Evolutionary conservation across 2,113 vertebrate genomes (phyloP).

Genomic region (Speoplatyrhinus poulsoni): DNA sequence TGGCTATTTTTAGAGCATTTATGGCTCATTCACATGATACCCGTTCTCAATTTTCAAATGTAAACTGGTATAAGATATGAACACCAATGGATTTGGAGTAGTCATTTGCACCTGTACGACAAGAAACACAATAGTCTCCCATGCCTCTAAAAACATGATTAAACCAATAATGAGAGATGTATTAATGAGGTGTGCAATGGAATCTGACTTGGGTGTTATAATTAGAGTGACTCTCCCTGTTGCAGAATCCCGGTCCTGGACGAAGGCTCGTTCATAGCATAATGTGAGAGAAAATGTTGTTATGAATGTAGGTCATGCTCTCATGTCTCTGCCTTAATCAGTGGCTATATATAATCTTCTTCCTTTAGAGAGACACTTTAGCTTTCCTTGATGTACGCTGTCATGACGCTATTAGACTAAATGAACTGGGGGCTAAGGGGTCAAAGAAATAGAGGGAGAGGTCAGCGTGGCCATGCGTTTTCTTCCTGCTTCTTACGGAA

Average conservation of each 20-base stretch:
- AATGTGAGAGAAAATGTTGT: conserved; percentile 74
- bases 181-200: conserved; percentile 69
- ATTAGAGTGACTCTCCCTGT: conserved; percentile 76
- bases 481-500: background rate
- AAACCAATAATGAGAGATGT: conserved; percentile 65
- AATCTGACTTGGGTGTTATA: conserved; percentile 71
- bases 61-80: conserved; percentile 36
- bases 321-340: conserved; percentile 79
- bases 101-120: conserved; percentile 40
- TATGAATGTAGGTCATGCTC: conserved; percentile 84
- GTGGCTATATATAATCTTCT: conserved; percentile 81
- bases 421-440: conserved; percentile 52
- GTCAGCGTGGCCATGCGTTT: conserved; percentile 35
- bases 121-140: conserved; percentile 22
- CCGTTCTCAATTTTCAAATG: conserved; percentile 35
- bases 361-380: conserved; percentile 66
- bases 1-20: conserved; percentile 55
- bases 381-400: conserved; percentile 61
- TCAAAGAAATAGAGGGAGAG: conserved; percentile 20
- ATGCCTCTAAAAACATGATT: conserved; percentile 56
- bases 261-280: conserved; percentile 67
- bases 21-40: background rate
- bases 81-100: conserved; percentile 14
- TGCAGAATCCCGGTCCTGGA: conserved; percentile 74
- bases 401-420: conserved; percentile 67